Percentiles rank a stretch among this genome's conserved stretches.
These are phyloP conservation scores for Agriotes lineatus DNA, from an alignment of 2,888 invertebrate species.

Conservation along the genomic window DNA sequence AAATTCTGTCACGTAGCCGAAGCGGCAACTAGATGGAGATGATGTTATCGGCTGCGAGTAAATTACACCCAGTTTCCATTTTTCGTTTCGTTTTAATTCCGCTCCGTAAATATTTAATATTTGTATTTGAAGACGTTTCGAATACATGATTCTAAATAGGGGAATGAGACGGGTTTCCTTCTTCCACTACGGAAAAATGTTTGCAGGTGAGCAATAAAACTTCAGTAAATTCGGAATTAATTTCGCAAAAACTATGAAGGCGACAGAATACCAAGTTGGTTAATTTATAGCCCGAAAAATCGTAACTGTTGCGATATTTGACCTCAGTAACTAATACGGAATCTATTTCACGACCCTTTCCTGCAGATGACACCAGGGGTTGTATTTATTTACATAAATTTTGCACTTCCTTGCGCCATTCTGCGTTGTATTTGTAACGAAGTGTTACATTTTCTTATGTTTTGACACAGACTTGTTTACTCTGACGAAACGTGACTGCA, in stretches of 20 bases:
- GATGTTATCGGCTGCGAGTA: slow-evolving; percentile 4
- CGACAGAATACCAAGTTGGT: too few species aligned
- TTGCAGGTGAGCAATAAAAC: too few species aligned
- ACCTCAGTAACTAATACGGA: background rate
- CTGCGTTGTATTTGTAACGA: background rate
- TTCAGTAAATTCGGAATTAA: background rate
- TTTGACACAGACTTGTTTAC: background rate
- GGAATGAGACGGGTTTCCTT: background rate
- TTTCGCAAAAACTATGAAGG: too few species aligned
- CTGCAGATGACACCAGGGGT: slow-evolving; percentile 15
- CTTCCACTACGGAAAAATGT: too few species aligned
- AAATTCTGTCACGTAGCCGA: slow-evolving; percentile 13
- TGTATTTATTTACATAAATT: slow-evolving; percentile 19
- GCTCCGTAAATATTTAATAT: background rate
- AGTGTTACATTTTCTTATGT: background rate
- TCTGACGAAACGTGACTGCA: background rate
- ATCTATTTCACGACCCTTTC: slow-evolving; percentile 9
- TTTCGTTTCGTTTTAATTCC: slow-evolving; percentile 5
- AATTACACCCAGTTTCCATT: background rate
- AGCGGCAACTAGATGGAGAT: background rate
- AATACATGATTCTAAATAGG: background rate
- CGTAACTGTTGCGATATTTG: too few species aligned
- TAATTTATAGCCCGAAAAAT: too few species aligned
- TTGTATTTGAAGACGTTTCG: background rate
- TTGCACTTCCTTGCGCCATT: background rate